Conservation (phyloP, 1,140 invertebrate species). For the Neodiprion fabricii region DNA sequence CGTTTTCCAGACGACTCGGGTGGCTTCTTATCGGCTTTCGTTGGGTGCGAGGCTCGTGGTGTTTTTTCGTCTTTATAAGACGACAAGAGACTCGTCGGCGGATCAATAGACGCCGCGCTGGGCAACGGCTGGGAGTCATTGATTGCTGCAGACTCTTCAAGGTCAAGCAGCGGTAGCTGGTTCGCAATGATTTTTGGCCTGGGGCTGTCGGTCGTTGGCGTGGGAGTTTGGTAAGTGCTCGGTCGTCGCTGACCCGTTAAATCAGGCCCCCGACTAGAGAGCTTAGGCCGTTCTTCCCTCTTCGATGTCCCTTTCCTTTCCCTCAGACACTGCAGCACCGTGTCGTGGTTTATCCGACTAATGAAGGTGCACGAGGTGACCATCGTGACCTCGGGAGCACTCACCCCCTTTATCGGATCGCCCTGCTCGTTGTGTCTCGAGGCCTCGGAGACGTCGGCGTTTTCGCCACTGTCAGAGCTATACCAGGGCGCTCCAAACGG, state of each 20-base stretch:
- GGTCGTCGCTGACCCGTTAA: background rate
- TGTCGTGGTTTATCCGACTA: background rate
- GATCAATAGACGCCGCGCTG: background rate
- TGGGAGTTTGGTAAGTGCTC: background rate
- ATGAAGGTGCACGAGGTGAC: conserved; percentile 9
- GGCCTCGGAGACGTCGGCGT: background rate
- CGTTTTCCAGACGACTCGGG: background rate
- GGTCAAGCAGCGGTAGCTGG: background rate
- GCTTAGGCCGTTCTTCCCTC: background rate
- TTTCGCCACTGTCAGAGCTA: conserved; percentile 12
- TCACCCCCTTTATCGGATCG: background rate
- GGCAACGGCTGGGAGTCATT: background rate
- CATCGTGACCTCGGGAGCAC: background rate
- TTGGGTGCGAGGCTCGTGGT: background rate
- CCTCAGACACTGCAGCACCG: background rate
- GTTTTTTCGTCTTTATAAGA: background rate
- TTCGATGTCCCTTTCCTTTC: background rate
- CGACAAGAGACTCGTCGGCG: background rate
- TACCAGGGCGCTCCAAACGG: background rate
- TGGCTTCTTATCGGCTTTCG: background rate
- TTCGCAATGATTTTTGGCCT: background rate
- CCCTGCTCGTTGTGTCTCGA: background rate
- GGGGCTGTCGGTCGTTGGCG: background rate
- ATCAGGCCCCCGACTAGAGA: too few species aligned
- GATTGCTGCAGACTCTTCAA: background rate